Conservation (phyloP, 2,113 vertebrate species). For the Corythoichthys intestinalis region DNA sequence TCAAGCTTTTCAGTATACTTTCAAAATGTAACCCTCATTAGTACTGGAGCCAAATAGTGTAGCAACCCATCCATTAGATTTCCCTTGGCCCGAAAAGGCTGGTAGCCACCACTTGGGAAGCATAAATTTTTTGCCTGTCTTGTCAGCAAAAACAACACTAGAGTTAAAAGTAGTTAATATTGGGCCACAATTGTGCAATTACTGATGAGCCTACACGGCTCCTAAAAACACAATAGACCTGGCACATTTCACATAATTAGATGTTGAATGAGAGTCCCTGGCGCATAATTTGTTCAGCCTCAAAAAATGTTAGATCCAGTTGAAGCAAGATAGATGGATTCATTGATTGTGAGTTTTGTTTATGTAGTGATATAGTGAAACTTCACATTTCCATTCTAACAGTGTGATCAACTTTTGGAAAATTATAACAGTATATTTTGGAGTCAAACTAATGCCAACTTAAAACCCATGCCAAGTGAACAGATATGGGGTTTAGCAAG, state of each 20-base stretch:
- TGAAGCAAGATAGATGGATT: no score
- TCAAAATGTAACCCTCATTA: slow-evolving; percentile 1
- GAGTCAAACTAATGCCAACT: no score
- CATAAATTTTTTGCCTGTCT: not conserved
- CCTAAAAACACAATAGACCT: not conserved
- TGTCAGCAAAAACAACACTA: not conserved
- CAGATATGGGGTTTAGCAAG: no score
- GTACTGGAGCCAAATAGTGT: not conserved
- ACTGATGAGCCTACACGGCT: not conserved
- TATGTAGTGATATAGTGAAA: no score
- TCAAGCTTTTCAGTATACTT: not conserved
- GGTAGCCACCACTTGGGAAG: not conserved
- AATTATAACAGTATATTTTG: no score
- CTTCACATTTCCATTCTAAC: no score
- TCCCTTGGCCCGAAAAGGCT: not conserved
- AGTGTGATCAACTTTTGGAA: no score
- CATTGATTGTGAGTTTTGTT: no score
- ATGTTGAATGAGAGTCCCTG: no score
- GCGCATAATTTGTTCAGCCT: no score
- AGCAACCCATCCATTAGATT: not conserved
- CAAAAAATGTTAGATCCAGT: no score
- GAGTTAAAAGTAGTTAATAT: not conserved
- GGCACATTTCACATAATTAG: not conserved
- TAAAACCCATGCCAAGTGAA: no score
- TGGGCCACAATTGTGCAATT: not conserved